Conservation (phyloP, 2,888 invertebrate genomes). For the Cataglyphis cursor region DNA sequence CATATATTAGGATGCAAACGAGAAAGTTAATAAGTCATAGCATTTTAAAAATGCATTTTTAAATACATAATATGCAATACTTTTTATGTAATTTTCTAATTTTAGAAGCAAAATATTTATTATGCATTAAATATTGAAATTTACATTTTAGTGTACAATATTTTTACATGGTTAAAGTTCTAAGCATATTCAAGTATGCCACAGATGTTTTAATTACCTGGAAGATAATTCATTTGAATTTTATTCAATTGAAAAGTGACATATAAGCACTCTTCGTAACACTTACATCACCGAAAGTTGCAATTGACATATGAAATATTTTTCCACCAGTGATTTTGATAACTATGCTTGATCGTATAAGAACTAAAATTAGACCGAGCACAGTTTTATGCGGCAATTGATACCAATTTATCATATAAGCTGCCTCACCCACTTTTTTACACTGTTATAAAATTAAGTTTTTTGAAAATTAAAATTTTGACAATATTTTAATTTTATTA, state of each 20-base stretch:
- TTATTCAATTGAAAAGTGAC: no score
- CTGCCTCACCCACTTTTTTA: conserved; percentile 67
- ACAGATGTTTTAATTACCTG: conserved; percentile 52
- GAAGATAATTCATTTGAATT: conserved; percentile 3
- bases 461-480: not conserved
- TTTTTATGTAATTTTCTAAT: no score
- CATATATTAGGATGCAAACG: not conserved
- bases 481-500: conserved; percentile 8
- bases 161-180: conserved; percentile 25
- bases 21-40: no score
- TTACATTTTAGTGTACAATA: no score
- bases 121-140: no score
- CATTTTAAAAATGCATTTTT: no score
- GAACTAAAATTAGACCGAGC: conserved; percentile 60
- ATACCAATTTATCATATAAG: conserved; percentile 73
- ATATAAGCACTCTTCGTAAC: no score
- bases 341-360: conserved; percentile 59
- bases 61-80: no score
- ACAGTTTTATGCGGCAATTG: conserved; percentile 63
- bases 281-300: conserved; percentile 72
- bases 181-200: conserved; percentile 45
- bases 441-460: conserved; percentile 57
- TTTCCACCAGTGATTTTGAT: conserved; percentile 79
- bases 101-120: no score
- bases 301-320: conserved; percentile 76